These are phyloP conservation scores for Planococcus citri DNA, from an alignment of 1,140 invertebrate species.

Conservation along the genomic window DNA sequence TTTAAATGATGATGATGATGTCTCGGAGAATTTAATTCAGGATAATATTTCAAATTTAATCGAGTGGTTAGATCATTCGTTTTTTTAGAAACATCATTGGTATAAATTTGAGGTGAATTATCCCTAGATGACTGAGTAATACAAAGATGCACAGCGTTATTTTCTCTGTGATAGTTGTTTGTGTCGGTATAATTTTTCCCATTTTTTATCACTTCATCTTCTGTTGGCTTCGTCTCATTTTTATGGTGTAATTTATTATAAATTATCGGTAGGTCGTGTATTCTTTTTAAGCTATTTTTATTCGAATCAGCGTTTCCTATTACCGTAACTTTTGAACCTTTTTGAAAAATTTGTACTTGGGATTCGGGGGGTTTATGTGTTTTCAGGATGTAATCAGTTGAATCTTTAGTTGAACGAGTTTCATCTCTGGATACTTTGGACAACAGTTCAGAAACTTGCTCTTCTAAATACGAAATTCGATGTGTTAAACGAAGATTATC, in stretches of 20 bases:
- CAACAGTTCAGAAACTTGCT: constrained; percentile 62
- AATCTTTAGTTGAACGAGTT: not conserved
- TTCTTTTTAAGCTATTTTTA: not conserved
- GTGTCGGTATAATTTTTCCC: no score
- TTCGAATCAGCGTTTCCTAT: not conserved
- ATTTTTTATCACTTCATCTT: not conserved
- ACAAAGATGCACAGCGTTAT: no score
- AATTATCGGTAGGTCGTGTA: not conserved
- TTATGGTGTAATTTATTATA: not conserved
- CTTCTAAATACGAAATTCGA: constrained; percentile 75
- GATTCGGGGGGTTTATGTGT: not conserved
- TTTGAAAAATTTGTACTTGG: constrained; percentile 1
- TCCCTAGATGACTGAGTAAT: not conserved
- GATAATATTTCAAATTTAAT: not conserved
- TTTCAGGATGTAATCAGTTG: not conserved
- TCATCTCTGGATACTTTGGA: not conserved
- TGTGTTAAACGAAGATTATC: constrained; percentile 75
- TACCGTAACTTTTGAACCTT: constrained; percentile 13
- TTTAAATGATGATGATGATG: not conserved
- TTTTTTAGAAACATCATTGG: not conserved
- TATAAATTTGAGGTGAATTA: not conserved
- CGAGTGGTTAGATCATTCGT: not conserved
- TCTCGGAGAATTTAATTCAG: not conserved
- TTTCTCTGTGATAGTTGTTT: no score
- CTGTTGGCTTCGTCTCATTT: not conserved